Evolutionary conservation across 2,113 vertebrate species (phyloP), one percentile per base, ranked within the genome.

Genomic region (Ophthalmotilapia sp.): DNA sequence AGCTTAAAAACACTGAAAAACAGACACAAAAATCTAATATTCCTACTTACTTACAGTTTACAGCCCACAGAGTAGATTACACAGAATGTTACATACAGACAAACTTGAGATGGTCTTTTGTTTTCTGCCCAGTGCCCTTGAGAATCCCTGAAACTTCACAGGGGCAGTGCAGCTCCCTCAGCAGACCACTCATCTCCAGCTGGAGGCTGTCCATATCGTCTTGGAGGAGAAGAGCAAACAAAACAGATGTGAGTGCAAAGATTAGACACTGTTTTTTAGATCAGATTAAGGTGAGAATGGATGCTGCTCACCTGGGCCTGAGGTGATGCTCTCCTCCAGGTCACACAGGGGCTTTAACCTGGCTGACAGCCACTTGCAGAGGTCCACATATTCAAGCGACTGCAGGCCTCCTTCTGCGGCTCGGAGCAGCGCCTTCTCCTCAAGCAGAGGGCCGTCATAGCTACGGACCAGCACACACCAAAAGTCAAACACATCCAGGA

Each of bases 101-200:
- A 51, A 97, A 95, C 86, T 97, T 98, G 85, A 99, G 96, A 90
- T 97, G 97, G 90, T 98, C 97, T 81, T 96, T 96, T 10, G 97
- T 96, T 38, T 92, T 97, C 87, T 86, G 95, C 62, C 96, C 92
- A 10, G 95, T 92, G 49, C 97, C 97, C 60, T 96, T 97, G 80
- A 98, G 93, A 60, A 98, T 96, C 91, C 97, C 97, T 11, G 97
- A 96, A 12, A 96, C 13, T 3, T 96, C 92, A 91, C 97, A 97
- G 0, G 98, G 99, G 91, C 98, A 99, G 58, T 95, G 93, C 94
- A 99, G 91, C 96, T 99, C 98, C 94, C 97, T 98, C 92, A 99
- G 94, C 93, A 99, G 96, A 13, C 97, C 97, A 86, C 97, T 98
- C 82, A 99, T 94, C 88, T 99, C 97, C 80, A 98, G 91, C 83